Evolutionary conservation across 1,140 invertebrate genomes (phyloP).

Genomic region (Caenorhabditis elegans): DNA sequence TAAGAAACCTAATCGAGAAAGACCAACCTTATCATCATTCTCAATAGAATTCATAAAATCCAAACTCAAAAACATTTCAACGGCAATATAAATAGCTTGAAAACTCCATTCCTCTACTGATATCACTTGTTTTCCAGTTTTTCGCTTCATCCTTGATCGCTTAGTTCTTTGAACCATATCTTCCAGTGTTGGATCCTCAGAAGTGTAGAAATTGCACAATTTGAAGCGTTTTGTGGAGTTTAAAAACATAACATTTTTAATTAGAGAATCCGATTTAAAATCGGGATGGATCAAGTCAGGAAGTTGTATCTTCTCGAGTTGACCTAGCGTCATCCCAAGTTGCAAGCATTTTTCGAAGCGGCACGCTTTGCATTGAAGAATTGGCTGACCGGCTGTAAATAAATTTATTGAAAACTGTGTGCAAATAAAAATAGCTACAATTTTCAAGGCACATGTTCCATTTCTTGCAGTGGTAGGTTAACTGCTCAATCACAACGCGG

Average conservation of each 20-base stretch:
- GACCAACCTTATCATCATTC: background rate
- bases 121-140: background rate
- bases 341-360: background rate
- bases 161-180: background rate
- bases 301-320: background rate
- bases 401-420: background rate
- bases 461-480: background rate
- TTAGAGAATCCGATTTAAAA: background rate
- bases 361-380: background rate
- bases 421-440: background rate
- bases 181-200: background rate
- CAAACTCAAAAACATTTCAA: background rate
- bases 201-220: background rate
- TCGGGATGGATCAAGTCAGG: background rate
- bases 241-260: background rate
- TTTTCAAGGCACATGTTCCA: background rate
- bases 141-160: background rate
- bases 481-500: background rate
- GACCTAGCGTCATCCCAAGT: background rate
- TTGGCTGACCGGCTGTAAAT: background rate
- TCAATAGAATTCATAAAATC: background rate
- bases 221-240: background rate
- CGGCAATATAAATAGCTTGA: background rate
- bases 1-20: too few species aligned
- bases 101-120: background rate